Evolutionary conservation across 2,888 invertebrate species (phyloP).

Genomic region (Aphelenchoides bicaudatus): DNA sequence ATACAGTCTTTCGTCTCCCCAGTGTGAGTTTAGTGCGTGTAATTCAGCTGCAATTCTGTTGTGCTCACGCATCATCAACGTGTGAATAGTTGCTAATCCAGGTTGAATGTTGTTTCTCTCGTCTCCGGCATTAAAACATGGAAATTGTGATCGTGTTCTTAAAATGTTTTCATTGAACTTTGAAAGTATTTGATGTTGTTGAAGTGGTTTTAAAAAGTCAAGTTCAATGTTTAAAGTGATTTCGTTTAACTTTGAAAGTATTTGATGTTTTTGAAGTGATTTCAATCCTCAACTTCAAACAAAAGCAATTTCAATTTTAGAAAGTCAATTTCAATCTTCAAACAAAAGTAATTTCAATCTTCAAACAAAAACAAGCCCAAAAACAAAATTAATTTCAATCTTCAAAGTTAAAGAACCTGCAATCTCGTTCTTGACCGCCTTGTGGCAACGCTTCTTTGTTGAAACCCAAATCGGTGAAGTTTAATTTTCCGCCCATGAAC

Average conservation of each 20-base stretch:
- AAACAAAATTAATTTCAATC: no score
- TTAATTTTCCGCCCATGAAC: slow-evolving; percentile 63
- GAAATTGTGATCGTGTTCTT: slow-evolving; percentile 35
- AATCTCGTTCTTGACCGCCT: slow-evolving; percentile 58
- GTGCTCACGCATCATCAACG: slow-evolving; percentile 57
- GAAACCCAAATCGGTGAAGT: slow-evolving; percentile 58
- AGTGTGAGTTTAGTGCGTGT: slow-evolving; percentile 59
- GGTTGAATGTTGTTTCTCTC: slow-evolving; percentile 58
- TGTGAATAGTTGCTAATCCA: slow-evolving; percentile 57
- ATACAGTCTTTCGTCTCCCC: slow-evolving; percentile 61
- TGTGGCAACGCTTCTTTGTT: slow-evolving; percentile 60
- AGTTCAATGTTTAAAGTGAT: no score
- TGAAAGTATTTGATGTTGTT: no score
- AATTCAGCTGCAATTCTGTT: slow-evolving; percentile 55
- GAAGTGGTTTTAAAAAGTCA: no score
- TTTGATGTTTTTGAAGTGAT: no score
- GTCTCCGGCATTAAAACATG: slow-evolving; percentile 50
- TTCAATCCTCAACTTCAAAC: no score
- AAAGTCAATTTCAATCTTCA: no score
- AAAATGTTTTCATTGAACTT: no score
- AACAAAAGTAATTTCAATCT: no score
- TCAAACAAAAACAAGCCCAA: no score
- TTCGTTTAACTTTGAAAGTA: no score
- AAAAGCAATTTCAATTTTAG: no score
- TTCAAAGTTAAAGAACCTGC: slow-evolving; percentile 22